A percentile compares a stretch with the other conserved stretches of the same genome.
phyloP scores from a whole-genome alignment of 2,888 invertebrate genomes.

The Amorpha juglandis region DNA sequence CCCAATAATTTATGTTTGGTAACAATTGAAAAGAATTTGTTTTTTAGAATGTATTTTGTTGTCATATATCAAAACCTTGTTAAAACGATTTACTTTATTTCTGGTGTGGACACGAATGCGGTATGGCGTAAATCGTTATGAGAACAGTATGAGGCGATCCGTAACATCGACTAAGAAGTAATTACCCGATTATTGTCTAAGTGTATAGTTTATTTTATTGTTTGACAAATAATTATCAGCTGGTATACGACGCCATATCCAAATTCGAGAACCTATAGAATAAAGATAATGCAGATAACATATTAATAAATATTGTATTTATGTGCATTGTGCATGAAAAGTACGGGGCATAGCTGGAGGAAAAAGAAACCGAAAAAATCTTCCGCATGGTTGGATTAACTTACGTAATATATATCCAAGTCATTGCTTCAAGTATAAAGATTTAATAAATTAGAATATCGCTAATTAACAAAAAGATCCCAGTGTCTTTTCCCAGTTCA shows the following conservation, averaged over 20 bases:
- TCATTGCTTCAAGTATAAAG: not conserved
- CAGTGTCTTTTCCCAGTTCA: too few relatives aligned
- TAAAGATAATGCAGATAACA: conserved; percentile 8
- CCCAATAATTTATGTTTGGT: too few relatives aligned
- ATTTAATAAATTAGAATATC: too few relatives aligned
- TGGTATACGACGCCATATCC: conserved; percentile 20
- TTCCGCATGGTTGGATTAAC: too few relatives aligned
- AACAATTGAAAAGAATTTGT: not conserved
- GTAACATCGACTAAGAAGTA: conserved; percentile 1
- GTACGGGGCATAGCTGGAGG: not conserved
- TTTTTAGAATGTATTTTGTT: not conserved
- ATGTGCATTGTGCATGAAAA: not conserved
- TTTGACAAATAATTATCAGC: conserved; percentile 13
- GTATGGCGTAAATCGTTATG: not conserved
- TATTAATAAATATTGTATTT: not conserved
- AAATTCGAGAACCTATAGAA: conserved; percentile 11
- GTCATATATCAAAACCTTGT: too few relatives aligned
- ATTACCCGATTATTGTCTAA: conserved; percentile 1
- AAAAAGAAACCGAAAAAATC: not conserved
- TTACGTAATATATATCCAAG: too few relatives aligned
- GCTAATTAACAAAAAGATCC: too few relatives aligned
- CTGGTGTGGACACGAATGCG: not conserved
- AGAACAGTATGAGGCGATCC: not conserved
- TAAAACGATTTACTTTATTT: not conserved
- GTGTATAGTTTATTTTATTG: conserved; percentile 15